A percentile compares a stretch with the other conserved stretches of the same genome.
Evolutionary conservation across 2,113 vertebrate genomes (phyloP).

Genomic region (Chloropsis hardwickii): DNA sequence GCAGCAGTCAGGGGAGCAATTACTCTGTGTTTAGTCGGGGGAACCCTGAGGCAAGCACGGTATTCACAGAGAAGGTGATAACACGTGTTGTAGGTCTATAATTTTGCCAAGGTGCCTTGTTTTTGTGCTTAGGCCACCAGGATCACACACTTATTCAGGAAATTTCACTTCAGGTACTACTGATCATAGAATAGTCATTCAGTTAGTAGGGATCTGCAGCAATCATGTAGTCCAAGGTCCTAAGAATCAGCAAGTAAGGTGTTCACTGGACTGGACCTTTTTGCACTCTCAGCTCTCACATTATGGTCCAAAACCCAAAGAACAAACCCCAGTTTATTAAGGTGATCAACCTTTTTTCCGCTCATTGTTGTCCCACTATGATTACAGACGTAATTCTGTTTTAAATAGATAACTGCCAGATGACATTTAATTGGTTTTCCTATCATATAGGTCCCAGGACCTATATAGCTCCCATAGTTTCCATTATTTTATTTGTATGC

Average conservation of each 20-base stretch:
- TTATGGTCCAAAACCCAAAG: neutral
- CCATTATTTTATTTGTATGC: neutral
- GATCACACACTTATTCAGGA: neutral
- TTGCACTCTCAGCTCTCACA: neutral
- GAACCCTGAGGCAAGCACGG: neutral
- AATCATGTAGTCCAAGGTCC: accelerated
- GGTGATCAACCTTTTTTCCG: neutral
- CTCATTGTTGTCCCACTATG: neutral
- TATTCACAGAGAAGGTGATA: neutral
- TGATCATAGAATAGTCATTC: neutral
- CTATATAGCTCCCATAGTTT: neutral
- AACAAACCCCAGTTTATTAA: neutral
- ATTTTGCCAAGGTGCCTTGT: neutral
- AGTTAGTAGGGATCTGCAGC: neutral
- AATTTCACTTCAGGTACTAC: neutral
- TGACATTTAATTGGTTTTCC: neutral
- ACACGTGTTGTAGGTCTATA: accelerated
- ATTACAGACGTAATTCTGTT: neutral
- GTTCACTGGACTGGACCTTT: neutral
- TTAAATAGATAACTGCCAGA: neutral
- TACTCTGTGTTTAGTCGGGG: neutral
- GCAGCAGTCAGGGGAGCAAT: neutral
- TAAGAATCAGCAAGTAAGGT: neutral
- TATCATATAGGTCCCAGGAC: neutral
- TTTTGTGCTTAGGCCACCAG: neutral